Evolutionary conservation across 2,113 vertebrate genomes (phyloP).

Genomic region (Dendrocopos noguchii): DNA sequence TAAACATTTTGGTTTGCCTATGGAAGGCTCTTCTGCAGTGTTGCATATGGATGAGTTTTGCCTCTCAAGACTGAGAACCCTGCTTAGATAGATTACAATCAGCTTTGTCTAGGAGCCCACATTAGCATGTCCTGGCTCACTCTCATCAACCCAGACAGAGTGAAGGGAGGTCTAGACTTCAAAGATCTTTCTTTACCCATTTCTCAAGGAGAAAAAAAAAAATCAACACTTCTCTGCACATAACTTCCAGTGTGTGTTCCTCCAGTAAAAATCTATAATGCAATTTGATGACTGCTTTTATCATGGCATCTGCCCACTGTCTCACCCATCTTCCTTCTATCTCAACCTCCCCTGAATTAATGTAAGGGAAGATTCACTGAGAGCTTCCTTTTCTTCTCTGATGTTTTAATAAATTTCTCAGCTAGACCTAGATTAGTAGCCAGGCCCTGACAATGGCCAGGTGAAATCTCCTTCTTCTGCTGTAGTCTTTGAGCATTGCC

Average conservation of each 20-base stretch:
- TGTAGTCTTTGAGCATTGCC: neutral
- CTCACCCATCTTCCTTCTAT: neutral
- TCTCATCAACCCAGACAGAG: neutral
- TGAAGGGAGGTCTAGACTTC: neutral
- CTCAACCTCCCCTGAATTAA: neutral
- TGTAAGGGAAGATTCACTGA: neutral
- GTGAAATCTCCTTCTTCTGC: neutral
- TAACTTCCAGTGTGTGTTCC: neutral
- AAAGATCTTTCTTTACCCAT: neutral
- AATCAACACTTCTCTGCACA: neutral
- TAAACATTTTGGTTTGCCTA: constrained; percentile 46
- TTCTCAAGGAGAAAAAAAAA: neutral
- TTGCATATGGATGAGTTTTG: constrained; percentile 52
- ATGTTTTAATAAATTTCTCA: neutral
- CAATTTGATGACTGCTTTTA: neutral
- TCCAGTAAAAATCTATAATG: neutral
- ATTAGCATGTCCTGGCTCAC: neutral
- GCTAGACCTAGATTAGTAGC: neutral
- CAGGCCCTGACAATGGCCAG: neutral
- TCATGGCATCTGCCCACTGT: neutral
- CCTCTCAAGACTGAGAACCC: neutral
- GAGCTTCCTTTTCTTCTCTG: neutral
- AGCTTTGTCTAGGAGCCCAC: neutral
- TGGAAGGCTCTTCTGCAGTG: neutral
- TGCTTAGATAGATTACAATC: neutral